Evolutionary conservation across 2,888 invertebrate genomes (phyloP), one percentile per base, ranked within the genome.

Genomic region (Venustoraphidia nigricollis): DNA sequence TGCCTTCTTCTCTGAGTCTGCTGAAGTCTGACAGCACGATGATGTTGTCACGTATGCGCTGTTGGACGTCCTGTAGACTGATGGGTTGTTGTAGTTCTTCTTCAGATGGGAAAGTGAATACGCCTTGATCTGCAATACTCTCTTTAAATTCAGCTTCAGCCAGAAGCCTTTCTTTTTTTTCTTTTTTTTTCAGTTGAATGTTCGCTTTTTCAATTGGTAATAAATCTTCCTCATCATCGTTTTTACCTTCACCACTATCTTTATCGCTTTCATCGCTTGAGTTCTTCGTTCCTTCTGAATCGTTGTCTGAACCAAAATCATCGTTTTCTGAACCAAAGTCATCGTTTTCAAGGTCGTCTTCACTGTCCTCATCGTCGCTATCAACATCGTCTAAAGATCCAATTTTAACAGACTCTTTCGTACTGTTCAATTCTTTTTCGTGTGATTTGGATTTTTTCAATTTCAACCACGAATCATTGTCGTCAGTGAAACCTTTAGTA

Each of bases 191-290:
- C 4, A 93, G 69, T 62, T 81, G 83, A 53, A 80, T 80, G 51
- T 85, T 84, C 49, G 82, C 79, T 61, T 81, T 89, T 68, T 94
- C 93, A 61, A 94, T 86, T 0, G 93, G 92, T 45, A 93, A 64
- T 65, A 85, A 69, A 59, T 87, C 82, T 51, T 79, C 77, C 51
- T 79, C 76, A 39, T 69, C 72, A 48, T 70, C 71, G 2, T 63
- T 62, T 8, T 62, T 62, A 0, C 61, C 62, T 9, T 60, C 61
- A 34, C 59, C 56, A 35, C 59, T 56, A 17, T 59, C 62, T 40
- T 58, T 57, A 2, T 61, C 61, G 6, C 61, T 62, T 40, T 55
- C 57, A 10, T 61, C 60, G 46, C 60, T 59, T 41, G 61, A 61
- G 14, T 58, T 59, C 17, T 56, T 55, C 35, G 57, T 58, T 45